A percentile compares a stretch with the other conserved stretches of the same genome.
Conservation (phyloP, 2,888 invertebrate genomes). For the Trissoscelio sp. region DNA sequence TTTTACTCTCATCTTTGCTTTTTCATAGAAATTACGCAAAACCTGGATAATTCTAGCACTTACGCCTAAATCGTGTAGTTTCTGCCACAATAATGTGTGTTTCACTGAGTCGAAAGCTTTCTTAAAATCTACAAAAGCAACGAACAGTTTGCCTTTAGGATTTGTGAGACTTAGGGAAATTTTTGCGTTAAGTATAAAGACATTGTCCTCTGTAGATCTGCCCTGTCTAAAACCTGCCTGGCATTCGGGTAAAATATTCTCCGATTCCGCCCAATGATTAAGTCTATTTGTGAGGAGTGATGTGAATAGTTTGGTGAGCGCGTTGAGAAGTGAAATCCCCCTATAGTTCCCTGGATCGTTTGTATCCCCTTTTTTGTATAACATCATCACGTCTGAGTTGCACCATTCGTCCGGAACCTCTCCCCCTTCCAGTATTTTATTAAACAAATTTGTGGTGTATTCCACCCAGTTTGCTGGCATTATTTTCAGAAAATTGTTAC, state of each 20-base stretch:
- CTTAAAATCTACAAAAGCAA: constrained; percentile 30
- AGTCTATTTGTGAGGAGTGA: not conserved
- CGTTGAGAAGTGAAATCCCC: constrained; percentile 3
- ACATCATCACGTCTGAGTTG: not conserved
- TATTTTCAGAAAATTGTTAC: constrained; percentile 27
- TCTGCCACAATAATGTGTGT: not conserved
- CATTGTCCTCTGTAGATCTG: constrained; percentile 6
- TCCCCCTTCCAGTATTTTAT: not conserved
- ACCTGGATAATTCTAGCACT: constrained; percentile 9
- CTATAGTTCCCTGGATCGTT: not conserved
- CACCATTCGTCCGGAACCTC: not conserved
- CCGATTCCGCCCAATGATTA: too few species aligned
- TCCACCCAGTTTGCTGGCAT: constrained; percentile 19
- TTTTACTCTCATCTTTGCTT: constrained; percentile 7
- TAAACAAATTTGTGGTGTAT: not conserved
- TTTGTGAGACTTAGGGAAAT: too few species aligned
- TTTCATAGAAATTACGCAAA: constrained; percentile 3
- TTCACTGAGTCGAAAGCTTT: constrained; percentile 22
- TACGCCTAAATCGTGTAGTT: not conserved
- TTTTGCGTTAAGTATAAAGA: not conserved
- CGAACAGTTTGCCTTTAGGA: too few species aligned
- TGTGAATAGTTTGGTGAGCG: not conserved
- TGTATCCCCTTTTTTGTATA: constrained; percentile 2
- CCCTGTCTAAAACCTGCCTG: not conserved
- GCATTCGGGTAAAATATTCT: too few species aligned